Percentiles rank a stretch among this genome's conserved stretches.
Conservation (phyloP, 2,888 invertebrate genomes). For the Stenolophus ochropezus region DNA sequence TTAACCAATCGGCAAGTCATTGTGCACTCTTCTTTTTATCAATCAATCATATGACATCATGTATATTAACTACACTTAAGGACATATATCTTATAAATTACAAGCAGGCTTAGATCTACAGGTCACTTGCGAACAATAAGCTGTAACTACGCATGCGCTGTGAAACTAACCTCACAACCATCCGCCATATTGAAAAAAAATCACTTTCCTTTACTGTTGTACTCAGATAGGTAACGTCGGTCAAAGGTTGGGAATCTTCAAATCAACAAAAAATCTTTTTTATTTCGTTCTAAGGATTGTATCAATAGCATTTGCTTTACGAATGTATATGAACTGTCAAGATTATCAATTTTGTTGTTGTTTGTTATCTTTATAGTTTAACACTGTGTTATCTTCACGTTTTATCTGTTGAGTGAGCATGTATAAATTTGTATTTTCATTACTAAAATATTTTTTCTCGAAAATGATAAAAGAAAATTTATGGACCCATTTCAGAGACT, state of each 20-base stretch:
- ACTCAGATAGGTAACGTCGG: neutral
- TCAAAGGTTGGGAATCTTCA: conserved; percentile 20
- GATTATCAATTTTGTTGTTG: neutral
- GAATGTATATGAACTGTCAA: neutral
- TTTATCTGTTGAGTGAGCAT: too few species aligned
- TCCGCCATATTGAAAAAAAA: conserved; percentile 31
- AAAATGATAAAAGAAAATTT: too few species aligned
- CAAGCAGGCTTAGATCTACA: conserved; percentile 52
- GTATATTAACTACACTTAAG: conserved; percentile 62
- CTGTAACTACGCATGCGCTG: conserved; percentile 27
- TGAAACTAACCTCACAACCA: conserved; percentile 2
- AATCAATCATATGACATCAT: conserved; percentile 63
- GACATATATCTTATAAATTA: conserved; percentile 60
- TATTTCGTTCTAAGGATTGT: neutral
- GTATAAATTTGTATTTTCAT: too few species aligned
- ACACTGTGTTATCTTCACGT: too few species aligned
- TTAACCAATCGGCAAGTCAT: conserved; percentile 63
- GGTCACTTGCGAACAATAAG: conserved; percentile 49
- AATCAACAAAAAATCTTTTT: conserved; percentile 9
- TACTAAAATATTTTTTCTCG: too few species aligned
- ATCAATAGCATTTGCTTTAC: neutral
- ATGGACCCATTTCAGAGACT: too few species aligned
- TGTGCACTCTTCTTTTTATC: conserved; percentile 62
- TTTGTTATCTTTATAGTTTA: too few species aligned
- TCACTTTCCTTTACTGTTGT: neutral